Percentiles rank a stretch among this genome's conserved stretches.
Conservation (phyloP, 2,888 invertebrate species). For the Amaurobius ferox region DNA sequence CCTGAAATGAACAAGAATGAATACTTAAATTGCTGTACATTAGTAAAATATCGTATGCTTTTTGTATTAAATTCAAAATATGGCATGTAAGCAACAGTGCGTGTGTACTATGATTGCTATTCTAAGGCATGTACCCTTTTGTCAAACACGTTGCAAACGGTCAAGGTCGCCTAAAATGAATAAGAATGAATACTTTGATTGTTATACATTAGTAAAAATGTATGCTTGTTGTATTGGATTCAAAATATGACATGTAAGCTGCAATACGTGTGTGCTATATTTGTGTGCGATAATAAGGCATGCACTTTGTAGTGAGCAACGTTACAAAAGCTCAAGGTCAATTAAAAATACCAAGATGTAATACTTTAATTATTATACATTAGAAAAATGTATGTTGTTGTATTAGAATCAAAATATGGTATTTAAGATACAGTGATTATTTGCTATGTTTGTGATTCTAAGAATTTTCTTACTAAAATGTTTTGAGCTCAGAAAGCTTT, state of each 20-base stretch:
- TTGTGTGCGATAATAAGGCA: constrained; percentile 82
- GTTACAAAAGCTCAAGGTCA: constrained; percentile 93
- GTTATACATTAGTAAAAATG: no score
- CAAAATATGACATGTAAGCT: background rate
- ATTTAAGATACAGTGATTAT: no score
- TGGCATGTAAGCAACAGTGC: background rate
- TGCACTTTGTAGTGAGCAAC: constrained; percentile 97
- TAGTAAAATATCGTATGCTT: no score
- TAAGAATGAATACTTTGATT: background rate
- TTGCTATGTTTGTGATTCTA: no score
- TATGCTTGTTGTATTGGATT: no score
- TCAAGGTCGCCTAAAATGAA: constrained; percentile 88
- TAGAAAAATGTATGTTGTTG: no score
- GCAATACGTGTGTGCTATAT: background rate
- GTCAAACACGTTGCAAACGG: constrained; percentile 92
- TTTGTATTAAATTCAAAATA: no score
- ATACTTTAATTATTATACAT: no score
- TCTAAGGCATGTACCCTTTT: constrained; percentile 96
- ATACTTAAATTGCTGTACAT: background rate
- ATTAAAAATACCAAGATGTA: constrained; percentile 79
- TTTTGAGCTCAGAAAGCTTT: no score
- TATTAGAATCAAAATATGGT: no score
- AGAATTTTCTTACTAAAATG: no score
- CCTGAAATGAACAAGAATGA: constrained; percentile 79
- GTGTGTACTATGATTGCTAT: background rate